A percentile compares a stretch with the other conserved stretches of the same genome.
Conservation (phyloP, 2,797 vertebrate species). For the Etheostoma nigrum region DNA sequence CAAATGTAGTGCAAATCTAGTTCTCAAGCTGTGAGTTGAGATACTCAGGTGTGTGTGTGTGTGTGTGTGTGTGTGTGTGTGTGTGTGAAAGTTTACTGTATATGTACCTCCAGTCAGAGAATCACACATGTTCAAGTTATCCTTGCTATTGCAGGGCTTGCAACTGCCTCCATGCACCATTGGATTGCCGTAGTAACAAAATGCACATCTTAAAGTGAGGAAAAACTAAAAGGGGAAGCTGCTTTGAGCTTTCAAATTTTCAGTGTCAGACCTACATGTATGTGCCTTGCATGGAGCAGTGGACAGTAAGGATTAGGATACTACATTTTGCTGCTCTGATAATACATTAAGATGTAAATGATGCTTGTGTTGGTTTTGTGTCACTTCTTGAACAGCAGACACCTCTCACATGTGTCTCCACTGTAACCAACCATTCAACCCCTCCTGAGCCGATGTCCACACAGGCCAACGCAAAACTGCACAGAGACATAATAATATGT, state of each 20-base stretch:
- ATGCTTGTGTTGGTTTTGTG: slow-evolving; percentile 9
- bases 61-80: not conserved
- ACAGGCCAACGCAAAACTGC: slow-evolving; percentile 73
- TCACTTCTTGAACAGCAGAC: slow-evolving; percentile 24
- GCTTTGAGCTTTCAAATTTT: not conserved
- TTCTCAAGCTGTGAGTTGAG: no score
- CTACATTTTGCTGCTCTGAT: not conserved
- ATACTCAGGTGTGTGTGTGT: not conserved
- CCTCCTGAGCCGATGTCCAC: slow-evolving; percentile 49
- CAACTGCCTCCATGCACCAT: slow-evolving; percentile 83
- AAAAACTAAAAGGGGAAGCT: slow-evolving; percentile 12
- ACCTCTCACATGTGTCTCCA: slow-evolving; percentile 77
- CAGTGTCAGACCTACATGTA: not conserved
- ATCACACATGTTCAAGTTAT: slow-evolving; percentile 83
- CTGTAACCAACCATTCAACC: slow-evolving; percentile 72
- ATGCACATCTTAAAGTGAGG: slow-evolving; percentile 85
- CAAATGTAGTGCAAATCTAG: no score
- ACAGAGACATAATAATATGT: not conserved
- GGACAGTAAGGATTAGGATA: fast-evolving
- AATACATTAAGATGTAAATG: not conserved
- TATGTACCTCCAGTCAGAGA: slow-evolving; percentile 86
- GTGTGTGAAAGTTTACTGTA: not conserved
- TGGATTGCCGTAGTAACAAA: slow-evolving; percentile 91
- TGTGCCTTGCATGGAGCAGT: not conserved
- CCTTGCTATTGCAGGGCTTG: slow-evolving; percentile 86